Percentiles rank a stretch among this genome's conserved stretches.
These are phyloP conservation scores for Onthophagus taurus DNA, from an alignment of 1,140 invertebrate genomes.

Conservation along the genomic window DNA sequence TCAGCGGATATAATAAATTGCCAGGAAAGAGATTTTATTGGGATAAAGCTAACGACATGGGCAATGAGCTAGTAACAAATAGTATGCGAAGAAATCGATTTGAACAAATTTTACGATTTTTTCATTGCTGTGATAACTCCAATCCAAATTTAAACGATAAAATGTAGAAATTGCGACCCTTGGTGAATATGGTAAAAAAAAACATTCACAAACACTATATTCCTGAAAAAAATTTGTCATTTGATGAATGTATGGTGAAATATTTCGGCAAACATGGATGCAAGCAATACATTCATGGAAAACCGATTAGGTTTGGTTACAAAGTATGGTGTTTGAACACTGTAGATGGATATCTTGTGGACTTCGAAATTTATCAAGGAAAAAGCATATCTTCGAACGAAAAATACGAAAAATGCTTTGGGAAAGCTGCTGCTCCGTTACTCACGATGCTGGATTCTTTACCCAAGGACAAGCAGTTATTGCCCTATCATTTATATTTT, in stretches of 20 bases:
- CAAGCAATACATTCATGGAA: conserved; percentile 13
- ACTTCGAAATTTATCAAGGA: conserved; percentile 32
- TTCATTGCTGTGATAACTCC: too few relatives aligned
- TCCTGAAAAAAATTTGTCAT: too few relatives aligned
- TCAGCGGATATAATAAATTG: conserved; percentile 30
- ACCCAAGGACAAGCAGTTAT: neutral
- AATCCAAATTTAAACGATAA: too few relatives aligned
- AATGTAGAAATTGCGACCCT: too few relatives aligned
- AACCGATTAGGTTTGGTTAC: neutral
- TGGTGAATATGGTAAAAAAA: too few relatives aligned
- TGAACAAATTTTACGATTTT: too few relatives aligned
- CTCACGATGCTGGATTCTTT: neutral
- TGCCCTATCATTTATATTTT: conserved; percentile 7
- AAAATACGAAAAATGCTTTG: neutral
- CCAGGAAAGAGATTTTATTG: conserved; percentile 30
- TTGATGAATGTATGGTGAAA: conserved; percentile 29
- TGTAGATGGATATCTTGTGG: conserved; percentile 29
- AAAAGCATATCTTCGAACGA: too few relatives aligned
- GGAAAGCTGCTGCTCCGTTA: neutral
- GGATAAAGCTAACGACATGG: too few relatives aligned
- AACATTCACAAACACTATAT: too few relatives aligned
- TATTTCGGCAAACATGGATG: conserved; percentile 24
- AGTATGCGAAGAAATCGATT: too few relatives aligned
- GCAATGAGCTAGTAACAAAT: too few relatives aligned
- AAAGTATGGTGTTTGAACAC: conserved; percentile 27